Base-by-base conservation (phyloP, 2,797 vertebrate genomes). In the Chaetophractus vellerosus region DNA sequence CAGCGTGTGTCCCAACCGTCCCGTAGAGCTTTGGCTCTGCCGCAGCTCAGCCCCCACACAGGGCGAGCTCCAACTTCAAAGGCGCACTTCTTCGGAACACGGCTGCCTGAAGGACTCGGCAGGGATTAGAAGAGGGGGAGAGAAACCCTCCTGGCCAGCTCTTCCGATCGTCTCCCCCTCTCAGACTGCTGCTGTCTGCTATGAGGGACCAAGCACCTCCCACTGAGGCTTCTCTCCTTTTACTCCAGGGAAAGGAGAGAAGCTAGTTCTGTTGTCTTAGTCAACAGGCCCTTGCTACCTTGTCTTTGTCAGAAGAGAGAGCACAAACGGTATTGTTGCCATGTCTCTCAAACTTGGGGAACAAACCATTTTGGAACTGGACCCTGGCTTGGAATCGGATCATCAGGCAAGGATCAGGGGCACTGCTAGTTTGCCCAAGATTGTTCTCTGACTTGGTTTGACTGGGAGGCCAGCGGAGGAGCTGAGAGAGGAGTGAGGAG, bases 11-110 rank as follows among this genome's bases (percentile, higher is more conserved):
- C 38, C 87, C 23, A 0, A 18, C 36, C 24, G 31, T 55, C 68
- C 23, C 38, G 28, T 26, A 61, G 59, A 93, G 66, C 7, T 36
- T 74, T 74, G 87, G 63, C 26, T 78, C 87, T 80, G 7, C 12
- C 18, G 2, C 52, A 55, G 31, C 57, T n/a, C 26, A 63, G 59
- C 2, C 19, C 55, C 38, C 66, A 79, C 4, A 0, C n/a, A 90
- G 66, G 55, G 28, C 33, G 76, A n/a, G 55, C 24, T 68, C n/a
- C 48, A 36, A 6, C 93, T 80, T 89, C 71, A 87, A 79, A 93
- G 71, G 88, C 36, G 18, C 36, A 9, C 52, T 48, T 45, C 59
- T 57, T 31, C 69, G 61, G 41, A 86, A 71, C 33, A 48, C 16
- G 19, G n/a, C 66, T 63, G 26, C 57, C 59, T 12, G 33, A 45